phyloP scores from a whole-genome alignment of 1,140 invertebrate species.

The Lasioglossum albipes region DNA sequence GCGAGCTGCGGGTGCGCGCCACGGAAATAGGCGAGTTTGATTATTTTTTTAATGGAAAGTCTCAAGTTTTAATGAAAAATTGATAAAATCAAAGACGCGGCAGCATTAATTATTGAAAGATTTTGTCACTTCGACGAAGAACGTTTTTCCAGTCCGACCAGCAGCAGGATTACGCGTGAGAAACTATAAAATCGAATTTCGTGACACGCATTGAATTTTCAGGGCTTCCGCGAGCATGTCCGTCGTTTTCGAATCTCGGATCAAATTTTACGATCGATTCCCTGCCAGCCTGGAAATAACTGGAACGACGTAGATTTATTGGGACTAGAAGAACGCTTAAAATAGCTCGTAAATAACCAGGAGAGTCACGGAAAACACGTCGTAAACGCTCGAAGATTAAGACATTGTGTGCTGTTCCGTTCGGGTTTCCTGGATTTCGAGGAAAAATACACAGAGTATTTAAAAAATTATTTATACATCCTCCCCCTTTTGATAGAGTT shows the following conservation, averaged over 20 bases:
- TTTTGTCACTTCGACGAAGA: background rate
- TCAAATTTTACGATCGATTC: constrained; percentile 68
- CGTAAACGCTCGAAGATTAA: constrained; percentile 62
- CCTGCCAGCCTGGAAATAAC: constrained; percentile 49
- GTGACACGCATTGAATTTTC: constrained; percentile 20
- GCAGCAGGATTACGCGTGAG: background rate
- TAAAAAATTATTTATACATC: too few relatives aligned
- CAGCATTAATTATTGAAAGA: background rate
- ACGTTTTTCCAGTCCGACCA: background rate
- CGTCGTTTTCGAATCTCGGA: constrained; percentile 39
- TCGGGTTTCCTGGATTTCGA: background rate
- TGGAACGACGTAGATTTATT: constrained; percentile 57
- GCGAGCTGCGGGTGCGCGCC: too few relatives aligned
- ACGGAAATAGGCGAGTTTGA: too few relatives aligned
- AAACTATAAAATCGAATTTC: constrained; percentile 32
- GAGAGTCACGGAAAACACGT: constrained; percentile 56
- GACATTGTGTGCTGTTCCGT: constrained; percentile 53
- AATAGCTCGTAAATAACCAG: constrained; percentile 51
- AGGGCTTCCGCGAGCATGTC: constrained; percentile 17
- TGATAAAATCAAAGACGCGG: too few relatives aligned
- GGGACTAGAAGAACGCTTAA: constrained; percentile 26
- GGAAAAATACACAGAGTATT: too few relatives aligned
- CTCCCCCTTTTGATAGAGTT: background rate
- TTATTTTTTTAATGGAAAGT: too few relatives aligned
- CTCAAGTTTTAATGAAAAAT: too few relatives aligned